phyloP scores from a whole-genome alignment of 2,888 invertebrate genomes.

The Lydus trimaculatus region DNA sequence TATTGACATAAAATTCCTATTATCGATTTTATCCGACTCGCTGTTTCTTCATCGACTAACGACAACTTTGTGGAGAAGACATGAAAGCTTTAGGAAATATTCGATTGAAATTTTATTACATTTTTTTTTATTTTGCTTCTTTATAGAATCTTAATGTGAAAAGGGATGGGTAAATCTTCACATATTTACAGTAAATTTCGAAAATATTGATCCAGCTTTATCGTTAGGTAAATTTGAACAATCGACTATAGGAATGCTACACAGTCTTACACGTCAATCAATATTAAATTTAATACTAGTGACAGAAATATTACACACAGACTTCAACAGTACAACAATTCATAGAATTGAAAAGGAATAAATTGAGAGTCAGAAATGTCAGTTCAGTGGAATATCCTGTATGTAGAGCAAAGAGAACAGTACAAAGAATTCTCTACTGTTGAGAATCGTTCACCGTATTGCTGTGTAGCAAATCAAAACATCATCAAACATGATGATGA shows the following conservation, averaged over 20 bases:
- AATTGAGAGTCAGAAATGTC: no score
- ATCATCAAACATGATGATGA: no score
- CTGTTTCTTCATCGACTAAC: background rate
- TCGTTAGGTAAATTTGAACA: no score
- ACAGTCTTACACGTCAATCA: background rate
- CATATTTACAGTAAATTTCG: background rate
- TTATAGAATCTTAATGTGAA: background rate
- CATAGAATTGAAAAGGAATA: no score
- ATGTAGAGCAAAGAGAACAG: no score
- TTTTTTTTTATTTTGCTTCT: background rate
- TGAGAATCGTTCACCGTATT: no score
- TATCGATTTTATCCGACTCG: background rate
- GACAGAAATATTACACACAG: no score
- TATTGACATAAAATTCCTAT: background rate
- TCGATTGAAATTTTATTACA: background rate
- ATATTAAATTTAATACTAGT: background rate
- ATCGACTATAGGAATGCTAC: no score
- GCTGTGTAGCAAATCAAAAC: no score
- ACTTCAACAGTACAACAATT: no score
- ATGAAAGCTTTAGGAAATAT: constrained; percentile 1
- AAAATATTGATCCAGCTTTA: background rate
- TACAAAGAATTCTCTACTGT: no score
- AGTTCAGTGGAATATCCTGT: no score
- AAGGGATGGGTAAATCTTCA: background rate
- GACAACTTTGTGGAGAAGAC: background rate